These are phyloP conservation scores for Xestia ashworthii DNA, from an alignment of 2,888 invertebrate genomes.

Conservation along the genomic window DNA sequence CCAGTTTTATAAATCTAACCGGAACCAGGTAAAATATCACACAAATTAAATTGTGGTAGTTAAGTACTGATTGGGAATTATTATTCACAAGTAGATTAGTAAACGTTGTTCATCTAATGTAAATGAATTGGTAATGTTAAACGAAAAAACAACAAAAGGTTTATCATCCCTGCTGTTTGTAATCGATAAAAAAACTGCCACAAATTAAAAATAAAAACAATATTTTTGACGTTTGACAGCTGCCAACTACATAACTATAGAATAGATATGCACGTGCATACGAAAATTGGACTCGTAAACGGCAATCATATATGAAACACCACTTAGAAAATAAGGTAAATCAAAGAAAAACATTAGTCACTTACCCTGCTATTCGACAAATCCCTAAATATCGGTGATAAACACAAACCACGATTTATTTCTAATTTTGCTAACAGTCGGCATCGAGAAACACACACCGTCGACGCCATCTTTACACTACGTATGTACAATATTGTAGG, in stretches of 20 bases:
- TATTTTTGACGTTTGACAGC: slow-evolving; percentile 84
- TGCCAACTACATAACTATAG: slow-evolving; percentile 76
- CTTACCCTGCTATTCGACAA: slow-evolving; percentile 88
- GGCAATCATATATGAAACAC: slow-evolving; percentile 81
- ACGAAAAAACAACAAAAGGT: slow-evolving; percentile 24
- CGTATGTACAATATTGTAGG: slow-evolving; percentile 70
- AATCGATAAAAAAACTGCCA: slow-evolving; percentile 26
- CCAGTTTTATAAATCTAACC: slow-evolving; percentile 14
- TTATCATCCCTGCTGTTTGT: slow-evolving; percentile 23
- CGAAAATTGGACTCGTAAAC: slow-evolving; percentile 75
- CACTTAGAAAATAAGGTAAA: slow-evolving; percentile 65
- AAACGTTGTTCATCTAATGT: not conserved
- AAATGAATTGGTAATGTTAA: not conserved
- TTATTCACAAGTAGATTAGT: not conserved
- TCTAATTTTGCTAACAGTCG: slow-evolving; percentile 91
- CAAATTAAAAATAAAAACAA: slow-evolving; percentile 70
- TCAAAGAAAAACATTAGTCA: slow-evolving; percentile 69
- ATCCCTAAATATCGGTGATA: slow-evolving; percentile 88
- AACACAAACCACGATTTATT: slow-evolving; percentile 91
- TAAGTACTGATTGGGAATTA: not conserved
- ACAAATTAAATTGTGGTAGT: not conserved
- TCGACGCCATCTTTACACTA: slow-evolving; percentile 92
- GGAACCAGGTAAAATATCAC: slow-evolving; percentile 13
- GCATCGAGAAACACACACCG: slow-evolving; percentile 91
- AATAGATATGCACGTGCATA: slow-evolving; percentile 80